These are phyloP conservation scores for Crioceris asparagi DNA, from an alignment of 2,888 invertebrate species.

Conservation along the genomic window DNA sequence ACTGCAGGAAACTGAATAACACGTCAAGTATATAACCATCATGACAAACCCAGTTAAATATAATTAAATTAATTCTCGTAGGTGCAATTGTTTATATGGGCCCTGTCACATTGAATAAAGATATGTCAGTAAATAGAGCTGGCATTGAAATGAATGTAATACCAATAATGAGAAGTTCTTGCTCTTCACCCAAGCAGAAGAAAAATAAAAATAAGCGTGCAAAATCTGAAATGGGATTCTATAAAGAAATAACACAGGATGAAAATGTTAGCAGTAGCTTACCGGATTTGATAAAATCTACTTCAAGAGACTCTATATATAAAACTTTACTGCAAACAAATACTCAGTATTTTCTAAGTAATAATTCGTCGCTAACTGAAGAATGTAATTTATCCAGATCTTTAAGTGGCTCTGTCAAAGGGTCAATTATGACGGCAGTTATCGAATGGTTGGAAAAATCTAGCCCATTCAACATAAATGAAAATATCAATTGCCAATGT, in stretches of 20 bases:
- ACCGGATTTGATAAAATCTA: conserved; percentile 30
- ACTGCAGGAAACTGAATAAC: too few relatives aligned
- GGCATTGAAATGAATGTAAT: conserved; percentile 40
- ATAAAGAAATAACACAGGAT: conserved; percentile 19
- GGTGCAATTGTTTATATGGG: conserved; percentile 40
- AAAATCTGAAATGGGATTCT: conserved; percentile 33
- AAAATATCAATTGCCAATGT: conserved; percentile 23
- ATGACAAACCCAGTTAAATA: too few relatives aligned
- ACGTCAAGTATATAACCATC: too few relatives aligned
- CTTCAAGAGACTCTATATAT: conserved; percentile 25
- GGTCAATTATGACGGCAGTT: conserved; percentile 33
- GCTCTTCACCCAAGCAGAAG: conserved; percentile 31
- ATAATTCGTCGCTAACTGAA: conserved; percentile 27
- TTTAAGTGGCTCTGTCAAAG: conserved; percentile 30
- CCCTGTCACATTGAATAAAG: conserved; percentile 39
- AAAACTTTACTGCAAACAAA: conserved; percentile 31
- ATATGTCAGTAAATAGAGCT: conserved; percentile 48
- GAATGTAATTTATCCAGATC: conserved; percentile 24
- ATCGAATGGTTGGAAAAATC: conserved; percentile 34
- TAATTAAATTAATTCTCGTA: conserved; percentile 31
- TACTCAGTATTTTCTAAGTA: conserved; percentile 32
- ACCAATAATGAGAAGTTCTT: conserved; percentile 37
- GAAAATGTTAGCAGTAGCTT: conserved; percentile 32
- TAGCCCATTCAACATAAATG: conserved; percentile 29
- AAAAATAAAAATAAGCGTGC: conserved; percentile 28